Conservation (phyloP, 2,888 invertebrate species). For the Allygus modestus region DNA sequence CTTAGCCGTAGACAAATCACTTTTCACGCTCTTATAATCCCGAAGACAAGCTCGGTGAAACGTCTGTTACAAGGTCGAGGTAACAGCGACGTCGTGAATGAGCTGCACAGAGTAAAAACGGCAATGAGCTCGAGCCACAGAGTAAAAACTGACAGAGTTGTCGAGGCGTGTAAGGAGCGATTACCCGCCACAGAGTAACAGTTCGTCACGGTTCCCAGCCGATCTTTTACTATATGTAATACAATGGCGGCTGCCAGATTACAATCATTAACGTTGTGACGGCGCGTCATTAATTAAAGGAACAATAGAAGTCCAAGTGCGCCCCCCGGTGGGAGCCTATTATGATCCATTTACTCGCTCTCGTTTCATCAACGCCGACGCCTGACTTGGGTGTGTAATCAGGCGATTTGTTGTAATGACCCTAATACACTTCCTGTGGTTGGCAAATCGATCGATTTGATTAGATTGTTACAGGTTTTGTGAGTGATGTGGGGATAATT, state of each 20-base stretch:
- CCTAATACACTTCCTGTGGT: neutral
- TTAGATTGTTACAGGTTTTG: too few relatives aligned
- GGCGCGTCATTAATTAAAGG: conserved; percentile 29
- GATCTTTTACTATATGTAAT: conserved; percentile 25
- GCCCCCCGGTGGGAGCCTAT: conserved; percentile 18
- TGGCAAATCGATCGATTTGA: neutral
- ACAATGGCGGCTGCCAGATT: conserved; percentile 24
- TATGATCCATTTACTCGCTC: conserved; percentile 11
- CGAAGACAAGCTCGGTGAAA: neutral
- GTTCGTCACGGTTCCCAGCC: conserved; percentile 41
- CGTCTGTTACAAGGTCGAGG: conserved; percentile 1
- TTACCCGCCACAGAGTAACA: conserved; percentile 38
- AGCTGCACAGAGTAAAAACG: conserved; percentile 19
- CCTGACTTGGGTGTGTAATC: neutral
- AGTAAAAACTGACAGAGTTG: conserved; percentile 43
- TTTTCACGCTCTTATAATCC: conserved; percentile 43
- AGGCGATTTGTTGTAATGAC: neutral
- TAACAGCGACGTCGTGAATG: conserved; percentile 17
- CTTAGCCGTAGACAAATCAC: neutral
- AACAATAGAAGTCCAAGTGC: conserved; percentile 7
- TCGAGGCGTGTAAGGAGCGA: conserved; percentile 45
- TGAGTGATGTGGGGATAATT: too few relatives aligned
- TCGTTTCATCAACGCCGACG: conserved; percentile 2
- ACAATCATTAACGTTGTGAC: conserved; percentile 9
- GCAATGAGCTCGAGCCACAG: neutral